Percentiles rank a stretch among this genome's conserved stretches.
Conservation (phyloP, 1,140 invertebrate genomes). For the Drosophila orosa region DNA sequence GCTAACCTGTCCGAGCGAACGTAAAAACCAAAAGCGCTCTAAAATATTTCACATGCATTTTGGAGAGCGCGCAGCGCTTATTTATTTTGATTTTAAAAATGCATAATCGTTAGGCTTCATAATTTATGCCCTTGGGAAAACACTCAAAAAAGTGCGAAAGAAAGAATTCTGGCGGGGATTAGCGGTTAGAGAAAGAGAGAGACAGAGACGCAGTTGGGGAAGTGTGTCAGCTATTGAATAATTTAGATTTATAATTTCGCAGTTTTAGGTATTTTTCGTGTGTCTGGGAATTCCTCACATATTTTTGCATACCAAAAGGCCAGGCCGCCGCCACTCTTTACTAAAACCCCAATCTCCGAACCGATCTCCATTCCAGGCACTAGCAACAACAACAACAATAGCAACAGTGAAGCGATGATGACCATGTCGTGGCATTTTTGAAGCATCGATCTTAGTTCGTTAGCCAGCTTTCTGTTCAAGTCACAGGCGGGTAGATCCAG, state of each 20-base stretch:
- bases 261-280: slow-evolving; percentile 63
- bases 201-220: slow-evolving; percentile 10
- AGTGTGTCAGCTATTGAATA: slow-evolving; percentile 70
- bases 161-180: slow-evolving; percentile 16
- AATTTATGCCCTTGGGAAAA: slow-evolving; percentile 62
- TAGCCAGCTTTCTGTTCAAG: slow-evolving; percentile 52
- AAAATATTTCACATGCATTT: slow-evolving; percentile 73
- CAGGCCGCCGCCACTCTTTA: slow-evolving; percentile 51
- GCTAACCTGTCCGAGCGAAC: slow-evolving; percentile 70
- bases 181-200: neutral
- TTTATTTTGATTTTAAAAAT: slow-evolving; percentile 69
- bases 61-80: slow-evolving; percentile 44
- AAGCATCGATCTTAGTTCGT: slow-evolving; percentile 60
- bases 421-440: slow-evolving; percentile 78
- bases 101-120: slow-evolving; percentile 71
- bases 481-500: slow-evolving; percentile 10
- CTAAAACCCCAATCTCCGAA: slow-evolving; percentile 39
- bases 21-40: slow-evolving; percentile 70
- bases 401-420: slow-evolving; percentile 58
- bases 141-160: slow-evolving; percentile 15
- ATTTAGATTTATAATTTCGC: slow-evolving; percentile 77
- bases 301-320: slow-evolving; percentile 75
- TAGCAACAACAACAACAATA: slow-evolving; percentile 55
- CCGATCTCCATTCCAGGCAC: slow-evolving; percentile 60
- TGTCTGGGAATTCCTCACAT: slow-evolving; percentile 74